Evolutionary conservation across 2,113 vertebrate species (phyloP).

Genomic region (Empidonax traillii): DNA sequence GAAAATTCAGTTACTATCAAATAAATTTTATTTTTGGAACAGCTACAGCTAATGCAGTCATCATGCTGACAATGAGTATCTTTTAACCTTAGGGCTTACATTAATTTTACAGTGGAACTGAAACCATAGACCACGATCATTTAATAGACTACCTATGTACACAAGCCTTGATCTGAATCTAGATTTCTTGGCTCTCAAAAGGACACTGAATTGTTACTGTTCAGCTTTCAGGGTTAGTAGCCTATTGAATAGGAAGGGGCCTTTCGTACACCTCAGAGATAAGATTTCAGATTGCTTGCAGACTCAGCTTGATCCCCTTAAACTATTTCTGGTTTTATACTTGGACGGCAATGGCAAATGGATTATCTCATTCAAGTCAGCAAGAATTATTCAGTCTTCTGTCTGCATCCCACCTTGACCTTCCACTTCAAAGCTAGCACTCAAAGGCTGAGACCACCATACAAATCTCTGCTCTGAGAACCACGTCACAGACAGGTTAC

Average conservation of each 20-base stretch:
- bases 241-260: neutral
- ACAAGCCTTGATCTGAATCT: neutral
- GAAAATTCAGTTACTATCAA: slow-evolving; percentile 42
- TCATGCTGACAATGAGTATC: slow-evolving; percentile 9
- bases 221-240: neutral
- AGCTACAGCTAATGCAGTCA: slow-evolving; percentile 35
- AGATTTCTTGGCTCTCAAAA: neutral
- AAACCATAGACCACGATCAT: neutral
- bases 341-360: neutral
- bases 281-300: slow-evolving; percentile 25
- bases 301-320: neutral
- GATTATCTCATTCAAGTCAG: neutral
- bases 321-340: neutral
- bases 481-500: accelerated
- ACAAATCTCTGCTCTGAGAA: neutral
- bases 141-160: slow-evolving; percentile 3
- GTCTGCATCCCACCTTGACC: neutral
- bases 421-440: neutral
- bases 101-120: slow-evolving; percentile 37
- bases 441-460: neutral
- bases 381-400: neutral
- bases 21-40: slow-evolving; percentile 52
- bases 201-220: neutral
- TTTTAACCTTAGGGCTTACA: slow-evolving; percentile 39
- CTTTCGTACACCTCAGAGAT: neutral